These are phyloP conservation scores for Aleiodes testaceus DNA, from an alignment of 2,888 invertebrate species.

Conservation along the genomic window DNA sequence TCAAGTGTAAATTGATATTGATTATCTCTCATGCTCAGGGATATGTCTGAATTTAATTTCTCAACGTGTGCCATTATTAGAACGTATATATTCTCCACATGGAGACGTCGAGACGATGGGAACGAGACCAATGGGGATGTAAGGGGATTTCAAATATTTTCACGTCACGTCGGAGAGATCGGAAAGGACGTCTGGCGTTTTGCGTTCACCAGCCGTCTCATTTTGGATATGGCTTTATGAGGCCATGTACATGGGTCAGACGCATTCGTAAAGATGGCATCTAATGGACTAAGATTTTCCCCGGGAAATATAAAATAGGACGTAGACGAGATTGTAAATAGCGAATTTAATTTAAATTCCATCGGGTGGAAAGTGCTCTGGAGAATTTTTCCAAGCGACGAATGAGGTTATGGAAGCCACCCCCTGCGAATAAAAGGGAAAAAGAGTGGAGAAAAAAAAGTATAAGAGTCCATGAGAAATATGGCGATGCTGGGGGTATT, in stretches of 20 bases:
- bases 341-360: conserved; percentile 32
- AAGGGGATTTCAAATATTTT: conserved; percentile 47
- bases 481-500: conserved; percentile 44
- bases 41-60: conserved; percentile 31
- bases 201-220: conserved; percentile 25
- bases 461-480: conserved; percentile 36
- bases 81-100: conserved; percentile 6
- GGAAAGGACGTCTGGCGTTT: conserved; percentile 23
- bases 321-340: conserved; percentile 28
- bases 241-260: too few relatives aligned
- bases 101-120: conserved; percentile 18
- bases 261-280: too few relatives aligned
- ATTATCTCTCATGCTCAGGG: conserved; percentile 15
- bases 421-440: neutral
- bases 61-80: conserved; percentile 11
- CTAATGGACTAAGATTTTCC: too few relatives aligned
- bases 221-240: neutral
- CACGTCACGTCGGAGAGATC: conserved; percentile 39
- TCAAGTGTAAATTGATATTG: conserved; percentile 19
- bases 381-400: conserved; percentile 9
- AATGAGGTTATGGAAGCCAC: conserved; percentile 1
- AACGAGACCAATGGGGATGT: conserved; percentile 32
- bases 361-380: conserved; percentile 17
- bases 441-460: conserved; percentile 1
- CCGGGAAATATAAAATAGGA: conserved; percentile 25